phyloP scores from a whole-genome alignment of 2,888 invertebrate species.

The Cantharis lateralis region DNA sequence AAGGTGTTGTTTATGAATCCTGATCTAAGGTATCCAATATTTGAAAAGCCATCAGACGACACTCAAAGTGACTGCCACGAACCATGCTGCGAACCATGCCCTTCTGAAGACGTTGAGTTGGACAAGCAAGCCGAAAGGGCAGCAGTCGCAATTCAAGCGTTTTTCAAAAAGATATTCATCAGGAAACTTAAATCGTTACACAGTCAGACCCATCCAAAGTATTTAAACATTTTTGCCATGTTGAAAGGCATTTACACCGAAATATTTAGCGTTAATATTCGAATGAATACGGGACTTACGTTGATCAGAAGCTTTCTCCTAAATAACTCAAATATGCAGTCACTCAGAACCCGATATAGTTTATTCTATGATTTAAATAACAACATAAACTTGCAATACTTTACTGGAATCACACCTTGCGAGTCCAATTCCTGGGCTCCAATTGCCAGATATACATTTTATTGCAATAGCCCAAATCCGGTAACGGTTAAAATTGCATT shows the following conservation, averaged over 20 bases:
- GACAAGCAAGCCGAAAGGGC: slow-evolving; percentile 40
- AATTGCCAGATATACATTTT: slow-evolving; percentile 44
- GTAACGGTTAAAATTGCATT: slow-evolving; percentile 41
- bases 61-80: not conserved
- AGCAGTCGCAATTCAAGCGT: slow-evolving; percentile 45
- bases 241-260: slow-evolving; percentile 42
- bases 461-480: slow-evolving; percentile 32
- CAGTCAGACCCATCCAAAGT: slow-evolving; percentile 34
- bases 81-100: not conserved
- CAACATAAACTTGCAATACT: slow-evolving; percentile 36
- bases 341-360: slow-evolving; percentile 35
- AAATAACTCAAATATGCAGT: slow-evolving; percentile 23
- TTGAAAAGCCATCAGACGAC: not conserved
- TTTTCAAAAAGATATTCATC: slow-evolving; percentile 43
- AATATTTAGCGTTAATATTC: slow-evolving; percentile 39
- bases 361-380: slow-evolving; percentile 39
- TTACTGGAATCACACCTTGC: slow-evolving; percentile 26
- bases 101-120: slow-evolving; percentile 35
- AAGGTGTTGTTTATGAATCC: slow-evolving; percentile 36
- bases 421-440: slow-evolving; percentile 38
- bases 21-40: not conserved
- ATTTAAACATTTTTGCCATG: slow-evolving; percentile 38
- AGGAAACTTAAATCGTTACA: slow-evolving; percentile 39
- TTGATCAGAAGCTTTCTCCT: slow-evolving; percentile 44
- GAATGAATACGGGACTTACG: slow-evolving; percentile 30